Evolutionary conservation across 2,888 invertebrate species (phyloP), one percentile per base, ranked within the genome.

Genomic region (Deilephila porcellus): DNA sequence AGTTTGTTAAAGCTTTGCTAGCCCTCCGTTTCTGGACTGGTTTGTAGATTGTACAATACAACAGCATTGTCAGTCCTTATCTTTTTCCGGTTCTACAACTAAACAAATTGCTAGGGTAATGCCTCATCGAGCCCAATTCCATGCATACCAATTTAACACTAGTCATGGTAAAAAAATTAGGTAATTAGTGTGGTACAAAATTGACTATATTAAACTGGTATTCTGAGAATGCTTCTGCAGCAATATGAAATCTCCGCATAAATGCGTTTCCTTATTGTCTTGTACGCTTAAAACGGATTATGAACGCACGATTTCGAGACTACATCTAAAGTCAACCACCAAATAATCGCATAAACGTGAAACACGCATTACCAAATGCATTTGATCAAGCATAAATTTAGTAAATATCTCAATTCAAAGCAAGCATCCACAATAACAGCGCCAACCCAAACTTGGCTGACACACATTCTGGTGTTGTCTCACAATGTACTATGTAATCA

Each of bases 91-190:
- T 64, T 64, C 63, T 20, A 37, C 25, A 64, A 45, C 37, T 37
- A 20, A 64, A 45, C 64, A 37, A 37, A 45, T 64, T 64, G 45
- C 14, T 64, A 45, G 64, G 14, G 64, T 45, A 20, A 20, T 64
- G 64, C 45, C 64, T 64, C 64, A 64, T 64, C 64, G 64, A 64
- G 20, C 20, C 64, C 64, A 20, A 64, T 64, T 64, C 63, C 64
- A 20, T n/a, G 20, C 64, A 20, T 37, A 37, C 6, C 63, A 64
- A 37, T 37, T 3, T 60, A 25, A 29, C 29, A 11, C 37, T 3
- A 45, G 45, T 14, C 14, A 45, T 45, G 45, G 14, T 45, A 45
- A 45, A 45, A 45, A 3, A 45, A 45, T 45, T 45, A n/a, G n/a
- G n/a, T n/a, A 3, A 45, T 45, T 45, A 45, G 11, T 45, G 45